Base-by-base conservation (phyloP, 2,888 invertebrate genomes). In the Himalopsyche japonica region DNA sequence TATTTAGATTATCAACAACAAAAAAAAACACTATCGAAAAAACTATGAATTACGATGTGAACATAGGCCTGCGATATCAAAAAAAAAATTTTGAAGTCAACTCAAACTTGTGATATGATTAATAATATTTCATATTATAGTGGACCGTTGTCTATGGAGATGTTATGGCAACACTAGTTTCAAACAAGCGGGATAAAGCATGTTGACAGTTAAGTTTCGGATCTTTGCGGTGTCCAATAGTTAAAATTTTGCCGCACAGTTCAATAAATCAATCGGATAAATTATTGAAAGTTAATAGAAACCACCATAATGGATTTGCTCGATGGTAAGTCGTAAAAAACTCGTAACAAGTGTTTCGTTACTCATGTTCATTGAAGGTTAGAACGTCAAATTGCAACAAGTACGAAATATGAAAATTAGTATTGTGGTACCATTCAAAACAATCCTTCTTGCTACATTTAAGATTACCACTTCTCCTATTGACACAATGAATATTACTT, bases 141-240 rank as follows among this genome's bases (percentile, higher is more conserved):
- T 7, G 10, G 1, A 37, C 1, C 6, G 10, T 37, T 37, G 10
- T 37, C 8, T 37, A 37, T 37, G 37, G 37, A 8, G 3, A 43
- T 15, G 2, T 3, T 2, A 27, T 80, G 64, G 81, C 81, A 81
- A 81, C 78, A 81, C 81, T 57, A 6, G 34, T 81, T 84, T 84
- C 43, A 84, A 84, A 84, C 77, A 64, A 57, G 84, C 84, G 84
- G 79, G 78, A 78, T 84, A 76, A 76, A 70, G 57, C 57, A 77
- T 77, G 77, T 84, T 84, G 84, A 84, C 84, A 84, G 84, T 84
- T 84, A 30, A 84, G 48, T 7, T 78, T 34, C 84, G 78, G 78
- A 78, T n/a, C 78, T 83, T 83, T 48, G 37, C 77, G 43, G 77
- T 20, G n/a, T 37, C 15, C 20, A 77, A 77, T 80, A 27, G 81